Evolutionary conservation across 2,888 invertebrate species (phyloP).

Genomic region (Celastrina argiolus): DNA sequence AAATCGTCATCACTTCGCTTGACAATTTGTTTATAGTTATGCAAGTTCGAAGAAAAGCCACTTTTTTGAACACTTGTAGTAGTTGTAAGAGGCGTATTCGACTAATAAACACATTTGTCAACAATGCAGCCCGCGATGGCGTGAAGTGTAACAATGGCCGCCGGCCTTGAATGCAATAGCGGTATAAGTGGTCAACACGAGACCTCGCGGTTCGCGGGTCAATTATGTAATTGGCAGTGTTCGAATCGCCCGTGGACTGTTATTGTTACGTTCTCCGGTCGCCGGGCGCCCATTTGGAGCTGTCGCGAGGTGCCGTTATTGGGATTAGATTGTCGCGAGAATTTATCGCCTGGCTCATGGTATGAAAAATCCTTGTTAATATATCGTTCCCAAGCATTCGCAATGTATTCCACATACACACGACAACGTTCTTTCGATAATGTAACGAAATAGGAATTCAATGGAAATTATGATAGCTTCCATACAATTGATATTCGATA

Average conservation of each 20-base stretch:
- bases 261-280: constrained; percentile 3
- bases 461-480: too few relatives aligned
- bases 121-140: constrained; percentile 22
- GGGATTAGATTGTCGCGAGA: constrained; percentile 12
- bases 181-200: constrained; percentile 28
- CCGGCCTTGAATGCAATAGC: constrained; percentile 30
- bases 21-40: too few relatives aligned
- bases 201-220: constrained; percentile 23
- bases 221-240: constrained; percentile 28
- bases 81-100: constrained; percentile 9
- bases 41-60: neutral
- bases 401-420: neutral
- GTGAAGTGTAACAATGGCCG: constrained; percentile 30
- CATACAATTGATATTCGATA: too few relatives aligned
- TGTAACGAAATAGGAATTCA: too few relatives aligned
- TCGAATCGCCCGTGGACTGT: constrained; percentile 20
- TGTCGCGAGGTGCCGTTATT: constrained; percentile 14
- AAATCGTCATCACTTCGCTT: too few relatives aligned
- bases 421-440: too few relatives aligned
- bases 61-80: neutral
- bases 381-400: neutral
- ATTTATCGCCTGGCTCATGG: neutral
- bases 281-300: neutral
- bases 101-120: constrained; percentile 25
- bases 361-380: neutral